phyloP scores from a whole-genome alignment of 2,797 vertebrate genomes.

The Myotis daubentonii region DNA sequence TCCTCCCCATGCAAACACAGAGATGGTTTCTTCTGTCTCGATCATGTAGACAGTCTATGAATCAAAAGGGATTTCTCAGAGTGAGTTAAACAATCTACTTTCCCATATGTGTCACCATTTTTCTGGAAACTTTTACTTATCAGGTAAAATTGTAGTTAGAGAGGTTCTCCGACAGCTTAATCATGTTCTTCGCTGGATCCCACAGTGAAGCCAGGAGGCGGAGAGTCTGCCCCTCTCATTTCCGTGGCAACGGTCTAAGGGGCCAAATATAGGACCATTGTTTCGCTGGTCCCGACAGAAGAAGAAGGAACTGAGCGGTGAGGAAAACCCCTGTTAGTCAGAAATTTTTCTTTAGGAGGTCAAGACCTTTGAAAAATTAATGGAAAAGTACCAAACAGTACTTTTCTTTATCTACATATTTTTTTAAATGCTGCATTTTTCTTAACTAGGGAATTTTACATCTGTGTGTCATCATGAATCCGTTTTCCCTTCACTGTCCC shows the following conservation, averaged over 20 bases:
- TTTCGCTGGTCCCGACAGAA: neutral
- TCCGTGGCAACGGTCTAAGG: constrained; percentile 56
- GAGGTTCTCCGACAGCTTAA: constrained; percentile 3
- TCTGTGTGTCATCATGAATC: neutral
- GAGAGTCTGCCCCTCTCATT: constrained; percentile 26
- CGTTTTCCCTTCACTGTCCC: neutral
- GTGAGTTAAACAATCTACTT: constrained; percentile 64
- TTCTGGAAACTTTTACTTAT: constrained; percentile 77
- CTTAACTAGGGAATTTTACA: constrained; percentile 54
- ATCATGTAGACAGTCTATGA: constrained; percentile 58
- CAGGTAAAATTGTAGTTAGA: constrained; percentile 39
- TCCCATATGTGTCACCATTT: constrained; percentile 65
- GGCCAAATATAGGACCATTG: constrained; percentile 50
- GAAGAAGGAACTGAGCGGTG: constrained; percentile 43
- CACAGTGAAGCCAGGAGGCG: constrained; percentile 31
- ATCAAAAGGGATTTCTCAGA: constrained; percentile 77
- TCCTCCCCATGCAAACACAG: neutral
- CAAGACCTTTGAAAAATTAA: constrained; percentile 73
- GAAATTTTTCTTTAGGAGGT: constrained; percentile 69
- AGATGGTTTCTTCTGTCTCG: constrained; percentile 7
- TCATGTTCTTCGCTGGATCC: neutral
- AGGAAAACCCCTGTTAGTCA: constrained; percentile 80
- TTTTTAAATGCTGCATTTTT: neutral
- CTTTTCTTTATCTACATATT: neutral
- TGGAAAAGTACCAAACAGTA: constrained; percentile 68